Evolutionary conservation across 1,140 invertebrate genomes (phyloP), one percentile per base, ranked within the genome.

Genomic region (Caenorhabditis briggsae): DNA sequence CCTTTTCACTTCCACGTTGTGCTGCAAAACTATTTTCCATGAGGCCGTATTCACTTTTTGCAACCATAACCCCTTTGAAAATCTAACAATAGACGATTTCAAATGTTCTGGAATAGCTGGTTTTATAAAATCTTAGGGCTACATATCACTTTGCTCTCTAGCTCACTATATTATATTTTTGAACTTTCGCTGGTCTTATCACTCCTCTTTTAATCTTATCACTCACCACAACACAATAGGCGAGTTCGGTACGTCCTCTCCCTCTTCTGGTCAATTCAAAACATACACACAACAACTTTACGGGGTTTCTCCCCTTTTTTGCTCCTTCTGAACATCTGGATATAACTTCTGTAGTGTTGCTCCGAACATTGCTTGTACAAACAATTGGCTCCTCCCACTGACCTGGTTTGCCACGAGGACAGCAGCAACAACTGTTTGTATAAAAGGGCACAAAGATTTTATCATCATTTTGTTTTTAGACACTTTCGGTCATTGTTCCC

Each of bases 191-290:
- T 8, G 1, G 9, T 12, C 2, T 70, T 64, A 46, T 78, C 70
- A 25, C 70, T n/a, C 8, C 0, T 5, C 23, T 46, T 25, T n/a
- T 20, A 23, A 74, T 74, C 43, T 78, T 78, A 78, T 78, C 70
- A 78, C 41, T 50, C 70, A 48, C 5, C 46, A 78, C 46, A 50
- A 50, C 14, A 70, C 65, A n/a, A 20, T 9, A n/a, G 5, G 11
- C 5, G 50, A 78, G 70, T 78, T 50, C 70, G 70, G 70, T 43
- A 50, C 70, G 70, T 78, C 70, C 70, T 78, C n/a, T 50, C 43
- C 70, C 3, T 78, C n/a, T 33, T 33, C n/a, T 61, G 23, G 20
- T 61, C 23, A 12, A 11, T 46, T 46, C 65, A 48, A 70, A 70
- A 41, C 25, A 70, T 46, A 14, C 25, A 50, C 70, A 78, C 48